These are phyloP conservation scores for Phaethon lepturus DNA, from an alignment of 2,113 vertebrate species.

Conservation along the genomic window DNA sequence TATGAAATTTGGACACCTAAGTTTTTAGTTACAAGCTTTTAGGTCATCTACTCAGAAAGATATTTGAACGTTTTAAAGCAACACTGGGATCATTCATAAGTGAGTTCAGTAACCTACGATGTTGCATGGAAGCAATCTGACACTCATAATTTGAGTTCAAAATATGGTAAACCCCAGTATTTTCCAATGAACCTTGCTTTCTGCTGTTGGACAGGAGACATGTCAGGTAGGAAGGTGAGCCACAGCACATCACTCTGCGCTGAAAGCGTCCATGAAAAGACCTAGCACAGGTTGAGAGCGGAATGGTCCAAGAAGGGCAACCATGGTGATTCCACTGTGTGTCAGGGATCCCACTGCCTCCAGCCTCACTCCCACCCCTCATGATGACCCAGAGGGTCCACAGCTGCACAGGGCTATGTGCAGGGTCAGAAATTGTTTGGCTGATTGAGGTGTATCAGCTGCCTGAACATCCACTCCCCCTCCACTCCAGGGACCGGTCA, in stretches of 20 bases:
- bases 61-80: background rate
- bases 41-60: background rate
- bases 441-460: conserved; percentile 5
- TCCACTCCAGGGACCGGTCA: background rate
- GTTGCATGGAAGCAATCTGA: background rate
- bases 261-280: background rate
- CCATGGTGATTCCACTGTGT: background rate
- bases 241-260: background rate
- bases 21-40: background rate
- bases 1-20: background rate
- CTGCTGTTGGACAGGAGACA: background rate
- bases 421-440: background rate
- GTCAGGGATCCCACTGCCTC: background rate
- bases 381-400: background rate
- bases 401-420: conserved; percentile 22
- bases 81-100: background rate
- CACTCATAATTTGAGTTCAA: background rate
- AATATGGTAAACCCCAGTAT: background rate
- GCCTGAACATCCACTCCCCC: background rate
- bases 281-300: background rate
- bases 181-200: background rate
- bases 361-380: background rate
- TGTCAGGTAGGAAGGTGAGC: background rate
- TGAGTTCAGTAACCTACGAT: background rate
- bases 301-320: background rate